phyloP scores from a whole-genome alignment of 2,113 vertebrate genomes.

The Myrmecobius fasciatus region DNA sequence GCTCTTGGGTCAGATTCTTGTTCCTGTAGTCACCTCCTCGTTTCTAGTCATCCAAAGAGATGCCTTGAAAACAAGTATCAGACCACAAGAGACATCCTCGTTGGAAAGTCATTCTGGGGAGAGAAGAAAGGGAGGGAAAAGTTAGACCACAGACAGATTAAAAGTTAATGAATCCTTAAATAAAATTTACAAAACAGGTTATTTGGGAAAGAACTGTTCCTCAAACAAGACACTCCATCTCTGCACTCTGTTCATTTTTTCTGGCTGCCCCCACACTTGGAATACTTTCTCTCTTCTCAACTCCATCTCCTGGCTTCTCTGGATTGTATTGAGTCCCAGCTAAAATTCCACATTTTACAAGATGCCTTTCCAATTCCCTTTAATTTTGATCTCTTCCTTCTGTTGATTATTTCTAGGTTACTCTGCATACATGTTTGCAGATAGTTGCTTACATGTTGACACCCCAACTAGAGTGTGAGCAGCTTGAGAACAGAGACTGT shows the following conservation, averaged over 20 bases:
- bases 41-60: constrained; percentile 70
- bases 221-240: not conserved
- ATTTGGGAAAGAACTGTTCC: not conserved
- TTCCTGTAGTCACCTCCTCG: constrained; percentile 53
- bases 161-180: constrained; percentile 32
- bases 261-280: not conserved
- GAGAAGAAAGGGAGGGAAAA: constrained; percentile 71
- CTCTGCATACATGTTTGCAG: not conserved
- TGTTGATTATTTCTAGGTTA: not conserved
- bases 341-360: not conserved
- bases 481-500: not conserved
- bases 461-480: not conserved
- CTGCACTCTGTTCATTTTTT: not conserved
- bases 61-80: constrained; percentile 79
- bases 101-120: constrained; percentile 87
- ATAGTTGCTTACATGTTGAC: not conserved
- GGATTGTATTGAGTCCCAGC: not conserved
- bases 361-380: not conserved
- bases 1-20: constrained; percentile 73
- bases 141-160: constrained; percentile 43
- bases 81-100: constrained; percentile 90
- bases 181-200: constrained; percentile 1
- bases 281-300: not conserved
- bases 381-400: not conserved
- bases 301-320: not conserved